Conservation (phyloP, 2,113 vertebrate genomes). For the Xenopus borealis region DNA sequence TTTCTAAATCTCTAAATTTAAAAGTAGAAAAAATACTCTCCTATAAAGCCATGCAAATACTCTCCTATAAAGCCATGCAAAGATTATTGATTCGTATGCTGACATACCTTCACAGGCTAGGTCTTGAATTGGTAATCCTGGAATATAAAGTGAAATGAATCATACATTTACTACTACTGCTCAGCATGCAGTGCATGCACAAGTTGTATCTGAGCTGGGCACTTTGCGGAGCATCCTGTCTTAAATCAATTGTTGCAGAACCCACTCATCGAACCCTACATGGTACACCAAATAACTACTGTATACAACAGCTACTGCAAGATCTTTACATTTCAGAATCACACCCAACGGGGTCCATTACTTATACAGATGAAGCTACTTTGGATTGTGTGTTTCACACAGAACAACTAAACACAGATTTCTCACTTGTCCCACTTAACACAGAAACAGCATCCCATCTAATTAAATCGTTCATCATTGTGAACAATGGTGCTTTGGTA, state of each 20-base stretch:
- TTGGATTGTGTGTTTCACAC: no score
- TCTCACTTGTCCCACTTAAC: no score
- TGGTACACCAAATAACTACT: slow-evolving; percentile 57
- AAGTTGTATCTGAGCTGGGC: slow-evolving; percentile 44
- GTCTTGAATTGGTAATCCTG: no score
- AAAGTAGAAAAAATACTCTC: no score
- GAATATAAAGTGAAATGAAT: background rate
- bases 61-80: background rate
- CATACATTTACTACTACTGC: background rate
- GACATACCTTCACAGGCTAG: background rate
- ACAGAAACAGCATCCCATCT: no score
- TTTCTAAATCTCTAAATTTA: no score
- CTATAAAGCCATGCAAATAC: background rate
- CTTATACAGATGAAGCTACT: no score
- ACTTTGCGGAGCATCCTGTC: slow-evolving; percentile 56
- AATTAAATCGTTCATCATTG: no score
- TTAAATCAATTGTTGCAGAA: slow-evolving; percentile 56
- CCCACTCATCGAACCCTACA: slow-evolving; percentile 51
- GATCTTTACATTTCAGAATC: slow-evolving; percentile 51
- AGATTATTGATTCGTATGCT: background rate
- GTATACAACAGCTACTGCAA: slow-evolving; percentile 46
- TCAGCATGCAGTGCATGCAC: slow-evolving; percentile 28
- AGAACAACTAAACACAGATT: no score
- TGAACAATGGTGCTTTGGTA: no score
- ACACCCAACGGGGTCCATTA: no score